Evolutionary conservation across 2,888 invertebrate species (phyloP).

Genomic region (Noctuana brunneofusca): DNA sequence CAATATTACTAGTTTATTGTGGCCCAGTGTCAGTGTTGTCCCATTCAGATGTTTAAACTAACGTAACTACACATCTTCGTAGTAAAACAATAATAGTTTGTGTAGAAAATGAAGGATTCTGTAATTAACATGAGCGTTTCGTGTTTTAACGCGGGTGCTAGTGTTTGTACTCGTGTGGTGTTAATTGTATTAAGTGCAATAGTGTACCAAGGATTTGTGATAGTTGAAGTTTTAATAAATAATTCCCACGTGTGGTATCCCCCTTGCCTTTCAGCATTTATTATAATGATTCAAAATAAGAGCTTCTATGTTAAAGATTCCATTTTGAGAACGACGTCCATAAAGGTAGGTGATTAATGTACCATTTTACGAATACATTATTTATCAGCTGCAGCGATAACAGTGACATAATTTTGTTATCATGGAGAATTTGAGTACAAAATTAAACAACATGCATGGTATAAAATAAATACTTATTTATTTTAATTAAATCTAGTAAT

Average conservation of each 20-base stretch:
- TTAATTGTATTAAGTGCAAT: slow-evolving; percentile 64
- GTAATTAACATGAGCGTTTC: slow-evolving; percentile 34
- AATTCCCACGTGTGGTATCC: slow-evolving; percentile 67
- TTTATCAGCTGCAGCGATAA: slow-evolving; percentile 3
- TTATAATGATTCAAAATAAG: slow-evolving; percentile 44
- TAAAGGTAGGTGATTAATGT: slow-evolving; percentile 51
- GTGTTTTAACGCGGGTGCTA: slow-evolving; percentile 58
- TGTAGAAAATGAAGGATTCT: slow-evolving; percentile 29
- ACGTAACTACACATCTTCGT: slow-evolving; percentile 1
- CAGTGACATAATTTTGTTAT: slow-evolving; percentile 10
- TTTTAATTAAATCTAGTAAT: no score
- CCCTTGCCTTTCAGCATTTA: slow-evolving; percentile 56
- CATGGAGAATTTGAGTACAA: neutral
- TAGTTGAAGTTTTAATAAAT: slow-evolving; percentile 69
- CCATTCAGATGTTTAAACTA: slow-evolving; percentile 1
- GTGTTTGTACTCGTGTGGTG: slow-evolving; percentile 58
- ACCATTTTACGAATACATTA: neutral
- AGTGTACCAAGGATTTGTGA: slow-evolving; percentile 68
- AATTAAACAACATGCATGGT: neutral
- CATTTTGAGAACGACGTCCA: slow-evolving; percentile 48
- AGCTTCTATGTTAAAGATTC: slow-evolving; percentile 41
- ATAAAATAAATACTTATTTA: no score
- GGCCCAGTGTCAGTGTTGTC: neutral
- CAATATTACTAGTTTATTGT: slow-evolving; percentile 6
- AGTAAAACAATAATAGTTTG: slow-evolving; percentile 10